These are phyloP conservation scores for Cyanoramphus novaezelandiae DNA, from an alignment of 2,113 vertebrate species.

Conservation along the genomic window DNA sequence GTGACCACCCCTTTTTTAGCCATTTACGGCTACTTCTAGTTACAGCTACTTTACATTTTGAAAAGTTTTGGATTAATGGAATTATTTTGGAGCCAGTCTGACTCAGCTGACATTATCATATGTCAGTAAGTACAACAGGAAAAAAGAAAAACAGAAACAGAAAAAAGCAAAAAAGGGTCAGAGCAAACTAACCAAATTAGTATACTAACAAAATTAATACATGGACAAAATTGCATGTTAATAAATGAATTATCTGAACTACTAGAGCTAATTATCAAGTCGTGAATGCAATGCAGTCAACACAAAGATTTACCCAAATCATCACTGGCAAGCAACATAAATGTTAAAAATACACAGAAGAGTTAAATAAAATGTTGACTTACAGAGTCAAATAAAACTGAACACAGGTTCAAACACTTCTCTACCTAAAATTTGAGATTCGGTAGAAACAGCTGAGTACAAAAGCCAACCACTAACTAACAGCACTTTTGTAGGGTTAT, in stretches of 20 bases:
- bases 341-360: neutral
- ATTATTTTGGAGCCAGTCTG: neutral
- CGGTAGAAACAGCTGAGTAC: neutral
- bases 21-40: neutral
- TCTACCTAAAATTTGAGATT: neutral
- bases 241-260: neutral
- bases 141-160: neutral
- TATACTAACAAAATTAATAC: neutral
- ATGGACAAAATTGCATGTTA: neutral
- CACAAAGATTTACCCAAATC: neutral
- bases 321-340: neutral
- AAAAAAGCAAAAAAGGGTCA: neutral
- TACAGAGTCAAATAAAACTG: neutral
- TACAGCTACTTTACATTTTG: neutral
- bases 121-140: neutral
- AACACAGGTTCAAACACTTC: neutral
- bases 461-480: neutral
- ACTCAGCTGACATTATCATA: neutral
- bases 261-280: neutral
- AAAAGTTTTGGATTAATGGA: neutral
- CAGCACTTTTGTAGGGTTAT: neutral
- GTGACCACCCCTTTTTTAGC: neutral
- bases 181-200: neutral
- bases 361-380: neutral
- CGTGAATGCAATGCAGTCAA: neutral